Conservation (phyloP, 2,888 invertebrate species). For the Gortyna flavago region DNA sequence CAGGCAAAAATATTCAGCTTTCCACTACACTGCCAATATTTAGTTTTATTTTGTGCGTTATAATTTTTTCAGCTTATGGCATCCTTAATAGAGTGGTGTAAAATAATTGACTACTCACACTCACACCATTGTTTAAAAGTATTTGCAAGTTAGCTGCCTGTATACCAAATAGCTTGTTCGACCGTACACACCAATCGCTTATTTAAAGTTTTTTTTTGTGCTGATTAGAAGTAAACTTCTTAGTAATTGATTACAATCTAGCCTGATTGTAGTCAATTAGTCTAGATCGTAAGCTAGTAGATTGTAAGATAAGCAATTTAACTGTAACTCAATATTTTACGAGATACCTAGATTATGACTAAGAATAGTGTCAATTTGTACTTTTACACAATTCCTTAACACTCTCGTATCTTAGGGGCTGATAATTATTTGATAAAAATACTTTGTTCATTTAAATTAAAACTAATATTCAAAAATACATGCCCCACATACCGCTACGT, state of each 20-base stretch:
- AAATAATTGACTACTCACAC: too few species aligned
- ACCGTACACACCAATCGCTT: not conserved
- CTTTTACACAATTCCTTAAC: not conserved
- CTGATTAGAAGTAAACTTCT: not conserved
- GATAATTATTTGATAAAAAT: not conserved
- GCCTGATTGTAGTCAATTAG: not conserved
- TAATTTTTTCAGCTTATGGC: too few species aligned
- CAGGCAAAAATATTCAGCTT: too few species aligned
- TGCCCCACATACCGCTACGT: not conserved
- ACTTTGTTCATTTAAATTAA: slow-evolving; percentile 1
- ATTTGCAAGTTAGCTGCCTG: too few species aligned
- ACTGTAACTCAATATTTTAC: not conserved
- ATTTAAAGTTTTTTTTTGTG: not conserved
- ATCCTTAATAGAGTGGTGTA: too few species aligned
- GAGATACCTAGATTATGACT: not conserved
- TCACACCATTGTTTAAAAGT: too few species aligned
- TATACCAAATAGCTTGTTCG: too few species aligned
- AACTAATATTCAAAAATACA: slow-evolving; percentile 1
- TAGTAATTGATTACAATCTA: not conserved
- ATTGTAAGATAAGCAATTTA: not conserved
- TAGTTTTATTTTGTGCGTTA: too few species aligned
- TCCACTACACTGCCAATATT: too few species aligned
- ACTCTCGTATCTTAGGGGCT: not conserved
- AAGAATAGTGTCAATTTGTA: not conserved
- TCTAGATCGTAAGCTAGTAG: not conserved